Base-by-base conservation (phyloP, 2,113 vertebrate genomes). In the Bos taurus region DNA sequence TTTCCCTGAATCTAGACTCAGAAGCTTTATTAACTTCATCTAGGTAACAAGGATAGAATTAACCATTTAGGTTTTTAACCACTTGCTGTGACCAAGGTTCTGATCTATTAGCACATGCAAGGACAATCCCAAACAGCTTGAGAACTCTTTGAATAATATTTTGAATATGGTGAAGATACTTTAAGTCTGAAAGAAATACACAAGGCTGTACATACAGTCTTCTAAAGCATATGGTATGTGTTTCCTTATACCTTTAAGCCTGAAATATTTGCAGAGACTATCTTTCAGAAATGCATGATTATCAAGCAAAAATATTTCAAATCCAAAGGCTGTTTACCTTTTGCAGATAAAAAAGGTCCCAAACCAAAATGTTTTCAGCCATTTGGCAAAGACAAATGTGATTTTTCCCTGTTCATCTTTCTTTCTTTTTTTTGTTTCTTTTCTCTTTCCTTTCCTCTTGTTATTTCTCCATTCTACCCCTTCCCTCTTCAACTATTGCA, bases 21-120 rank as follows among this genome's bases (percentile, higher is more conserved):
- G 43, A 93, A 57, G 23, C 40, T 93, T 97, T 94, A 36, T 89
- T 96, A 60, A 67, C n/a, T 93, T 92, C 21, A 89, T 77, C 28
- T 15, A 30, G 48, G 40, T n/a, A 77, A 54, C 3, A 3, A 59
- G 62, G 59, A 86, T 43, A 90, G 30, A 43, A 92, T 88, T 36
- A 57, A 1, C 91, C 90, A 57, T 12, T 56, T 56, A 89, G 36
- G 25, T 81, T 95, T 95, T 88, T 67, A 60, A n/a, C 28, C 46
- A 52, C 12, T 95, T 90, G 8, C 36, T 96, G 4, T 92, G 74
- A 36, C 7, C 48, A 84, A 85, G 40, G 13, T 52, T 88, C 46
- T 83, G 50, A 77, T n/a, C 7, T 83, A 7, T 62, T 50, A 71
- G 36, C 56, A 86, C 71, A 90, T 33, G 2, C 6, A 89, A 62